phyloP scores from a whole-genome alignment of 2,113 vertebrate species.

The Pogona vitticeps region DNA sequence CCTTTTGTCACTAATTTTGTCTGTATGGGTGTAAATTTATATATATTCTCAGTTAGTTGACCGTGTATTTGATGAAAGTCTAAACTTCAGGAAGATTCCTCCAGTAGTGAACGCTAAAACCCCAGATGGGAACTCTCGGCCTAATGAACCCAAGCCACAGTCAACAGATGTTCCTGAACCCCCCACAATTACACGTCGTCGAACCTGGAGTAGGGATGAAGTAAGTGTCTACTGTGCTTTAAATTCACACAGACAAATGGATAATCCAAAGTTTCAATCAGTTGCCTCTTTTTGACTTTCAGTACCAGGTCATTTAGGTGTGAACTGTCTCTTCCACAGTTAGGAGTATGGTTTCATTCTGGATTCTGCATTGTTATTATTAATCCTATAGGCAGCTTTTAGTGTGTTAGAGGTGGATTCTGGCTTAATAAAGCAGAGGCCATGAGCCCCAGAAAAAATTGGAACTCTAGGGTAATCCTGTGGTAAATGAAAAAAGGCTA shows the following conservation, averaged over 20 bases:
- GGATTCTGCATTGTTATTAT: neutral
- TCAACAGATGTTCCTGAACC: constrained; percentile 87
- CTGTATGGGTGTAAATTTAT: constrained; percentile 46
- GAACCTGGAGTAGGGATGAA: constrained; percentile 97
- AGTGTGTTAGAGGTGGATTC: neutral
- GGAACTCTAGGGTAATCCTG: neutral
- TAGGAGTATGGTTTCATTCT: neutral
- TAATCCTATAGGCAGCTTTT: neutral
- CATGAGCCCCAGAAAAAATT: neutral
- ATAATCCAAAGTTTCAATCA: neutral
- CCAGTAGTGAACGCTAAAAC: constrained; percentile 87
- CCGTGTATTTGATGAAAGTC: constrained; percentile 97
- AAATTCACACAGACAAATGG: neutral
- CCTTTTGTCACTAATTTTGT: constrained; percentile 48
- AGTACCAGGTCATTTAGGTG: neutral
- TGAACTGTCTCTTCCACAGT: neutral
- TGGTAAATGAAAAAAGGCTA: neutral
- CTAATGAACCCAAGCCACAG: constrained; percentile 84
- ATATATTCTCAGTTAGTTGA: constrained; percentile 87
- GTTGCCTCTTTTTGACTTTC: neutral
- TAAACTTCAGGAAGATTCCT: constrained; percentile 98
- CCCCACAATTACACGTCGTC: constrained; percentile 88
- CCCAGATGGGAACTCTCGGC: constrained; percentile 87
- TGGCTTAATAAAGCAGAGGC: neutral
- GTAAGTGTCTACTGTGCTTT: constrained; percentile 72